Evolutionary conservation across 2,113 vertebrate genomes (phyloP).

Genomic region (Colaptes auratus): DNA sequence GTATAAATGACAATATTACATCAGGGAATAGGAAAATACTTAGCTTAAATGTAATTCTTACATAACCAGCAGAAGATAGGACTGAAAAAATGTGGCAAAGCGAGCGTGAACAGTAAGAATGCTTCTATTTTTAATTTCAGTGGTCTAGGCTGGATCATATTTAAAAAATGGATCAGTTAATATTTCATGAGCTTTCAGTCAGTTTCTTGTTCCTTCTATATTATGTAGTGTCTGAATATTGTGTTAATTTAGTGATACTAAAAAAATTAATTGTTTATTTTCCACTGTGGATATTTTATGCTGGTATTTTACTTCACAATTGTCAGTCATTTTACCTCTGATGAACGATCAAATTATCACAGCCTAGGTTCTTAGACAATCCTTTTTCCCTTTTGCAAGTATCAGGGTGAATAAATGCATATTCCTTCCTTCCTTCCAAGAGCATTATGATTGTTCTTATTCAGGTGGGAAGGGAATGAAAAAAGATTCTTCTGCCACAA

Average conservation of each 20-base stretch:
- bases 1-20: slow-evolving; percentile 70
- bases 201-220: slow-evolving; percentile 32
- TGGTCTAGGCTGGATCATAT: slow-evolving; percentile 21
- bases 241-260: slow-evolving; percentile 4
- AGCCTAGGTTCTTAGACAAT: not conserved
- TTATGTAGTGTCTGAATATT: not conserved
- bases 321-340: not conserved
- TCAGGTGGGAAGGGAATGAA: not conserved
- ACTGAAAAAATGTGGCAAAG: not conserved
- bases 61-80: not conserved
- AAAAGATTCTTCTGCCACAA: not conserved
- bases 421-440: slow-evolving; percentile 38
- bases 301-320: slow-evolving; percentile 32
- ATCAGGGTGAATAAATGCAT: not conserved
- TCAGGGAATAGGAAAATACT: slow-evolving; percentile 41
- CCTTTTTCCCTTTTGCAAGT: not conserved
- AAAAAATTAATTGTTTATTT: not conserved
- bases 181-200: slow-evolving; percentile 37
- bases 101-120: not conserved
- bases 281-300: not conserved
- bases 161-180: slow-evolving; percentile 1
- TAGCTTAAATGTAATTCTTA: slow-evolving; percentile 15
- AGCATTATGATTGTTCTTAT: not conserved
- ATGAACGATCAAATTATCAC: slow-evolving; percentile 2
- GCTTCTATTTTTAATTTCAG: slow-evolving; percentile 30